Conservation (phyloP, 2,888 invertebrate species). For the Gandaritis pyraliata region DNA sequence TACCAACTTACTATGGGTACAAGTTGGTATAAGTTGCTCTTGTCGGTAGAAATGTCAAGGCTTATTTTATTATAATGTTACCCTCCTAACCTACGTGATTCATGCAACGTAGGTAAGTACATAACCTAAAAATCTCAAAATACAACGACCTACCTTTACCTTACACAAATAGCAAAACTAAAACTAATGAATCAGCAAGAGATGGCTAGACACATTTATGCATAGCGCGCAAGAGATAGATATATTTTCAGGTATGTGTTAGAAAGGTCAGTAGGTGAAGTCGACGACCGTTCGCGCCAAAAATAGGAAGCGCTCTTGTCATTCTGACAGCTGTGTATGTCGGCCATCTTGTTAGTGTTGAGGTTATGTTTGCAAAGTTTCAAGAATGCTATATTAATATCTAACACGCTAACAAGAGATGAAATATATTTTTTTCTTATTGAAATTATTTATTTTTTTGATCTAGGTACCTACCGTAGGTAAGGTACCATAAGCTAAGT, state of each 20-base stretch:
- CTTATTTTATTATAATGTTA: neutral
- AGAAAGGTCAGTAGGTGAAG: conserved; percentile 59
- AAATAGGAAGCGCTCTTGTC: conserved; percentile 52
- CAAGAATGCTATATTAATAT: conserved; percentile 10
- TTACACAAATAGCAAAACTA: conserved; percentile 9
- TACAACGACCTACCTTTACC: neutral
- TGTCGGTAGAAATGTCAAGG: neutral
- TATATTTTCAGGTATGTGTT: conserved; percentile 39
- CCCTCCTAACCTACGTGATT: neutral
- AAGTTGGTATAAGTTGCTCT: too few species aligned
- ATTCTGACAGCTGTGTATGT: conserved; percentile 40
- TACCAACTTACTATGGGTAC: too few species aligned
- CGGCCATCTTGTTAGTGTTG: conserved; percentile 35
- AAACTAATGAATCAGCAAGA: conserved; percentile 54
- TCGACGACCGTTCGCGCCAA: conserved; percentile 64
- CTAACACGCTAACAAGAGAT: neutral
- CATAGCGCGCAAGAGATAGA: conserved; percentile 42
- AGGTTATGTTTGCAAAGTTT: conserved; percentile 21
- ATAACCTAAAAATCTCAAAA: conserved; percentile 6
- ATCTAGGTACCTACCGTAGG: too few species aligned
- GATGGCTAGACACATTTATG: conserved; percentile 37
- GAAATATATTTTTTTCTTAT: neutral
- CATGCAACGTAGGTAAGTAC: conserved; percentile 11
- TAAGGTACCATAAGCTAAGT: too few species aligned
- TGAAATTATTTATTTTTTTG: too few species aligned